Evolutionary conservation across 2,888 invertebrate species (phyloP).

Genomic region (Tholera decimalis): DNA sequence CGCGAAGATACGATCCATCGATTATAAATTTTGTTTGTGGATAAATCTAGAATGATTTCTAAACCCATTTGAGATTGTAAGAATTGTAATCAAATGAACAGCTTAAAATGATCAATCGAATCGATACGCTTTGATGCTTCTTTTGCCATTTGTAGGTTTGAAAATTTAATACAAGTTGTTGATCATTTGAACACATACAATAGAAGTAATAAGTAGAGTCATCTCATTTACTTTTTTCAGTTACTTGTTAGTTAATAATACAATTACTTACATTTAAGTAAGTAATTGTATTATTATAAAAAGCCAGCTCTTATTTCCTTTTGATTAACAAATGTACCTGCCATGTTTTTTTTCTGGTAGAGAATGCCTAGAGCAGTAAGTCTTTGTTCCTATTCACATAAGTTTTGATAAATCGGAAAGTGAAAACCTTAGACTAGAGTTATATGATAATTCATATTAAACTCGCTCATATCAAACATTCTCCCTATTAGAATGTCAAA

Average conservation of each 20-base stretch:
- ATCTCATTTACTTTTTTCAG: no score
- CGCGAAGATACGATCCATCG: slow-evolving; percentile 22
- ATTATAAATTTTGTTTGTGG: slow-evolving; percentile 26
- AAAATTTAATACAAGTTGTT: neutral
- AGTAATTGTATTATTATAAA: no score
- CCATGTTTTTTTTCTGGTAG: no score
- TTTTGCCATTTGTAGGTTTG: neutral
- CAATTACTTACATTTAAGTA: no score
- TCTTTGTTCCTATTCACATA: neutral
- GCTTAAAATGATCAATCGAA: neutral
- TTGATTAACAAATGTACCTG: no score
- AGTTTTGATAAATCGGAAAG: neutral
- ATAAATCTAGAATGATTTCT: slow-evolving; percentile 1
- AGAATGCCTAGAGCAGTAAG: no score
- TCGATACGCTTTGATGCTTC: neutral
- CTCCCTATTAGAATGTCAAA: slow-evolving; percentile 24
- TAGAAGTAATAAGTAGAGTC: no score
- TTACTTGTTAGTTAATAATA: no score
- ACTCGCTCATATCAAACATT: slow-evolving; percentile 20
- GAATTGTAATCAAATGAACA: neutral
- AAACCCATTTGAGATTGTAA: neutral
- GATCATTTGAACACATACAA: neutral
- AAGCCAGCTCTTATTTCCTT: no score
- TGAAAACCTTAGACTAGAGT: neutral
- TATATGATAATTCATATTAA: slow-evolving; percentile 11